Conservation (phyloP, 1,140 invertebrate species). For the Drosophila willistoni region DNA sequence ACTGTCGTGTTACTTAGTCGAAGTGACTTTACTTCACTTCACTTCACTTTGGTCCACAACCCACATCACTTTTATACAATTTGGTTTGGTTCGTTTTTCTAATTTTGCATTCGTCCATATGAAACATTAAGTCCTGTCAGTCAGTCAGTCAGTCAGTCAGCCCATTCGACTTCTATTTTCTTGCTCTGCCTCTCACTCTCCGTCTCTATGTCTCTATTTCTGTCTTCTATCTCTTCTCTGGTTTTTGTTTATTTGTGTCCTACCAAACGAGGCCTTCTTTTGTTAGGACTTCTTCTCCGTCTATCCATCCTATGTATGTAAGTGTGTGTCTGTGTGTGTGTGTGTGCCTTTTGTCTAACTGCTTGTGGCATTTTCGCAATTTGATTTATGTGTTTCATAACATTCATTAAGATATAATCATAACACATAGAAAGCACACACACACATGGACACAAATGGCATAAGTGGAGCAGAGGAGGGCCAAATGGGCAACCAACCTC, state of each 20-base stretch:
- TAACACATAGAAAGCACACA: constrained; percentile 65
- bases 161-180: not conserved
- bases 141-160: constrained; percentile 12
- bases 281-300: constrained; percentile 24
- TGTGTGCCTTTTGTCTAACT: constrained; percentile 61
- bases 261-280: constrained; percentile 13
- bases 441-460: not conserved
- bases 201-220: not conserved
- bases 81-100: constrained; percentile 42
- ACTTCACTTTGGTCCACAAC: not conserved
- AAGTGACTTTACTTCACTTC: constrained; percentile 14
- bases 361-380: constrained; percentile 75
- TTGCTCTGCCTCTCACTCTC: not conserved
- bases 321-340: constrained; percentile 7
- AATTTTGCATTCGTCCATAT: constrained; percentile 73
- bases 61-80: not conserved
- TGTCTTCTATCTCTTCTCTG: not conserved
- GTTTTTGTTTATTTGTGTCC: constrained; percentile 22
- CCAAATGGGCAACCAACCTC: constrained; percentile 7
- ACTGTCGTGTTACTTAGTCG: constrained; percentile 67
- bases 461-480: constrained; percentile 26
- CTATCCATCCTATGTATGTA: not conserved
- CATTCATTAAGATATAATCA: constrained; percentile 81
- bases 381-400: constrained; percentile 79
- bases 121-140: constrained; percentile 50